Evolutionary conservation across 2,113 vertebrate genomes (phyloP).

Genomic region (Martes martes): DNA sequence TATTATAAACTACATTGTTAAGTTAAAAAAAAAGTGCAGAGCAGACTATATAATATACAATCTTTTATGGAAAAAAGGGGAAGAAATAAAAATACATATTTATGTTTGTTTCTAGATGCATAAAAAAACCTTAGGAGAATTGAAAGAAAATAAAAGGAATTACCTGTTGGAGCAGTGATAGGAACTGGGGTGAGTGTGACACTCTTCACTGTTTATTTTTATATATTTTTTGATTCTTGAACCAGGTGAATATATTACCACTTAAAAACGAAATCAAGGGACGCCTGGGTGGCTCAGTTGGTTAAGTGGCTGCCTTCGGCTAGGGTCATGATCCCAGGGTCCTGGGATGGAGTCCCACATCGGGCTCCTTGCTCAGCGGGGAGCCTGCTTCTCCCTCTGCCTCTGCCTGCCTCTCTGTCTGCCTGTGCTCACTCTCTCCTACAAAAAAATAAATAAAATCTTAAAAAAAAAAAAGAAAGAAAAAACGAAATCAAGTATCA

Average conservation of each 20-base stretch:
- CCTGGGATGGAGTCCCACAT: too few relatives aligned
- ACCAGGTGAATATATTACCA: background rate
- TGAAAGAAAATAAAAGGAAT: background rate
- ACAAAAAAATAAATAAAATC: too few relatives aligned
- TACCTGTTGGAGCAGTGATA: background rate
- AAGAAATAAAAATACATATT: slow-evolving; percentile 22
- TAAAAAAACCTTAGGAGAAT: background rate
- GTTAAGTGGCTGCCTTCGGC: too few relatives aligned
- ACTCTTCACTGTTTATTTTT: slow-evolving; percentile 12
- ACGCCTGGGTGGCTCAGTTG: too few relatives aligned
- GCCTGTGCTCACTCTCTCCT: too few relatives aligned
- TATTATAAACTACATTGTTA: background rate
- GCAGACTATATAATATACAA: background rate
- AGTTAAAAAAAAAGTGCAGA: background rate
- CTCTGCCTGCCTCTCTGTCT: too few relatives aligned
- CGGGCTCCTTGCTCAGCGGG: too few relatives aligned
- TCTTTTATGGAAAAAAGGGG: slow-evolving; percentile 4
- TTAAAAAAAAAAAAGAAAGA: too few relatives aligned
- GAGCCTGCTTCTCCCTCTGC: too few relatives aligned
- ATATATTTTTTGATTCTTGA: background rate
- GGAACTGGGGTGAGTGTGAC: background rate
- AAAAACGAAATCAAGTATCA: background rate
- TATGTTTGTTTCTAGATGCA: background rate
- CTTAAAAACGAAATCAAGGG: background rate
- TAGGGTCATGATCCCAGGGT: too few relatives aligned